These are phyloP conservation scores for Nicator chloris DNA, from an alignment of 2,113 vertebrate genomes.

Conservation along the genomic window DNA sequence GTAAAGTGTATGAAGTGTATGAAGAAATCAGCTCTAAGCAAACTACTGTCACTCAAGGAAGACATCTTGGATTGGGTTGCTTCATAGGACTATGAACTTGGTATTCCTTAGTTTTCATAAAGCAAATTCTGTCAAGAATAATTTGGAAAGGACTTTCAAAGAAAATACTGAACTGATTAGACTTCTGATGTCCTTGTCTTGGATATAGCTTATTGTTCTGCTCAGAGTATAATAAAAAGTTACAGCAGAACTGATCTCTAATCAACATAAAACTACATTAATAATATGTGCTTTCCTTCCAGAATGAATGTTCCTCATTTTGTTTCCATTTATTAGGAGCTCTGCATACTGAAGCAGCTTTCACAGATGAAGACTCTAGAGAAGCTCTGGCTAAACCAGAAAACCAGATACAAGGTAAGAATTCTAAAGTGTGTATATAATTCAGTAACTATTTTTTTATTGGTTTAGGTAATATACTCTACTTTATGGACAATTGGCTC, in stretches of 20 bases:
- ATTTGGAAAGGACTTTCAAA: not conserved
- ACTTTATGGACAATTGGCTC: not conserved
- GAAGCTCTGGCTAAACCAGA: not conserved
- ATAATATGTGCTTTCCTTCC: not conserved
- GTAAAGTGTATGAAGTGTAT: not conserved
- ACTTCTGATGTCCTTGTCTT: not conserved
- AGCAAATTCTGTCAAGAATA: not conserved
- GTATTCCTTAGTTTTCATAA: not conserved
- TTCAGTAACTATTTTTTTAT: not conserved
- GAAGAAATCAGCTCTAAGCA: not conserved
- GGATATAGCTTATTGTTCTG: not conserved
- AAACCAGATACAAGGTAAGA: not conserved
- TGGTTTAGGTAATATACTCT: not conserved
- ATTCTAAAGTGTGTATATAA: not conserved
- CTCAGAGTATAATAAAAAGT: not conserved
- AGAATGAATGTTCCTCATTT: not conserved
- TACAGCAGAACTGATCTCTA: not conserved
- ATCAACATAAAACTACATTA: not conserved
- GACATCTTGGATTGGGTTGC: not conserved
- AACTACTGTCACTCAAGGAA: not conserved
- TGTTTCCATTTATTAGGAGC: not conserved
- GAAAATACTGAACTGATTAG: not conserved
- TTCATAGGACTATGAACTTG: not conserved
- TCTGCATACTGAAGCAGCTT: not conserved
- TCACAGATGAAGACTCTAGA: not conserved